phyloP scores from a whole-genome alignment of 1,140 invertebrate species.

The Temnothorax curvispinosus region DNA sequence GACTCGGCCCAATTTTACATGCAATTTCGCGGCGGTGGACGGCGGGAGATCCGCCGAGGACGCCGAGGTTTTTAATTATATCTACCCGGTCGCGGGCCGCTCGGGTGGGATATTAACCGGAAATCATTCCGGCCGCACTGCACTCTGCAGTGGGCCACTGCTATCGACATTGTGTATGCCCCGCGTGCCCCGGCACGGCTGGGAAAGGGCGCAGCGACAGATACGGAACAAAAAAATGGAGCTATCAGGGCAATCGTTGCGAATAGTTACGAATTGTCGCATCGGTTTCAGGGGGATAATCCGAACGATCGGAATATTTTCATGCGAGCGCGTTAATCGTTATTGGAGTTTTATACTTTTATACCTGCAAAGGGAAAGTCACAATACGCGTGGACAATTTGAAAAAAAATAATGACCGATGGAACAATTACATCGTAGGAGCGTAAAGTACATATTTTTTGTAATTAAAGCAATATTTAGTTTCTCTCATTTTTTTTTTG shows the following conservation, averaged over 20 bases:
- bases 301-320: constrained; percentile 46
- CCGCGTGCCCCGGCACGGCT: not conserved
- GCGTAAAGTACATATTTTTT: not conserved
- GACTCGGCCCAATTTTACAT: constrained; percentile 75
- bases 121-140: constrained; percentile 66
- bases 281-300: constrained; percentile 22
- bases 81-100: constrained; percentile 57
- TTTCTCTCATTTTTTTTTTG: not conserved
- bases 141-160: constrained; percentile 48
- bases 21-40: constrained; percentile 72
- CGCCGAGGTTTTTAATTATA: constrained; percentile 75
- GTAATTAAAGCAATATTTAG: not conserved
- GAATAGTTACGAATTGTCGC: constrained; percentile 36
- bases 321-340: constrained; percentile 42
- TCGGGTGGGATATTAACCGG: constrained; percentile 70
- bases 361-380: not conserved
- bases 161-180: constrained; percentile 67
- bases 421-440: not conserved
- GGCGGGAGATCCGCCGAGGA: constrained; percentile 46
- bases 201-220: constrained; percentile 10
- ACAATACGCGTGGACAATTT: not conserved
- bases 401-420: not conserved
- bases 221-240: constrained; percentile 67
- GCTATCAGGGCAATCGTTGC: constrained; percentile 19
- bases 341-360: not conserved